These are phyloP conservation scores for Reticulitermes speratus DNA, from an alignment of 1,140 invertebrate species.

Conservation along the genomic window DNA sequence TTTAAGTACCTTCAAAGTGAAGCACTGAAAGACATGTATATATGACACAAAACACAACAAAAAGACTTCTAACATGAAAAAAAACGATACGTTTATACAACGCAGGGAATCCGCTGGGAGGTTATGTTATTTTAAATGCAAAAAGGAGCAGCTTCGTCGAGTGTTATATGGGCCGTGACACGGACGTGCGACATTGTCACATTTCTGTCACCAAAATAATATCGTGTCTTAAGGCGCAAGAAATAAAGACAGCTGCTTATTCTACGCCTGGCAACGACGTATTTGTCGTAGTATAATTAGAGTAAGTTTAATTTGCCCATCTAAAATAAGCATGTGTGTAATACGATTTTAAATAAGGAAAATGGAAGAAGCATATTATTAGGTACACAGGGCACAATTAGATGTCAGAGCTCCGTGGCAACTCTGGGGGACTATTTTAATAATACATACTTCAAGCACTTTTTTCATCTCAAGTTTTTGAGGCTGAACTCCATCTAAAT, in stretches of 20 bases:
- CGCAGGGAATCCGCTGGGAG: not conserved
- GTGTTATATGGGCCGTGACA: not conserved
- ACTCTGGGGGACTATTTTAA: not conserved
- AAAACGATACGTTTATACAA: not conserved
- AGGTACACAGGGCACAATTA: not conserved
- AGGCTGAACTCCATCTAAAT: not conserved
- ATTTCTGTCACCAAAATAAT: not conserved
- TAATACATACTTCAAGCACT: not conserved
- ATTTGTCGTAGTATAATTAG: not conserved
- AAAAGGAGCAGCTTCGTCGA: slow-evolving; percentile 2
- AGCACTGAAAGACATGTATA: not conserved
- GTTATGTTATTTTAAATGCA: slow-evolving; percentile 5
- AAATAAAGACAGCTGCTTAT: not conserved
- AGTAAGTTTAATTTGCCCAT: not conserved
- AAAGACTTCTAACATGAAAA: not conserved
- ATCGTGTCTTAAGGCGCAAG: not conserved
- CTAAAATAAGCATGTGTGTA: not conserved
- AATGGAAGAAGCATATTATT: not conserved
- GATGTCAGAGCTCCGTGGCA: not conserved
- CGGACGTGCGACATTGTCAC: not conserved
- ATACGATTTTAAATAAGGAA: slow-evolving; percentile 5
- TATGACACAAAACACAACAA: slow-evolving; percentile 12
- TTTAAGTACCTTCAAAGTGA: slow-evolving; percentile 13
- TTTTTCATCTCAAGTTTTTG: not conserved
- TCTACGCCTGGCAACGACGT: not conserved